phyloP scores from a whole-genome alignment of 2,888 invertebrate genomes.

The Petrophora chlorosata region DNA sequence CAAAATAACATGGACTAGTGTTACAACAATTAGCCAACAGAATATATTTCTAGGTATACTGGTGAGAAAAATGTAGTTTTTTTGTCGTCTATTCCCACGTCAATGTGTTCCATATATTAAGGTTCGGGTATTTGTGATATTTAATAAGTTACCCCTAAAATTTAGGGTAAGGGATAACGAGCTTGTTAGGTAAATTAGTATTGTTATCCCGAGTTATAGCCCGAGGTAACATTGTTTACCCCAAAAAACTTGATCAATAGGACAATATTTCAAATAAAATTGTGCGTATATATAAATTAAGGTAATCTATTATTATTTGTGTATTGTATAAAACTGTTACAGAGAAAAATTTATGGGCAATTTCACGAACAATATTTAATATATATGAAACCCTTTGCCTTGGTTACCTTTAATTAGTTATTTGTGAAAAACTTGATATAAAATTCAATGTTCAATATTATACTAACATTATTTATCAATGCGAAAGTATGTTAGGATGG shows the following conservation, averaged over 20 bases:
- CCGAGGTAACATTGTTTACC: neutral
- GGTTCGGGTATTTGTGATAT: neutral
- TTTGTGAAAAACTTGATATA: too few species aligned
- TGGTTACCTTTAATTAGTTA: too few species aligned
- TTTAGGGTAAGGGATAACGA: neutral
- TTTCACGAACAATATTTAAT: too few species aligned
- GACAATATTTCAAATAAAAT: too few species aligned
- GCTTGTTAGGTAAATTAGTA: slow-evolving; percentile 7
- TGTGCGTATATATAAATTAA: too few species aligned
- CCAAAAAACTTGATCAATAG: neutral
- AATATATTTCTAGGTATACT: neutral
- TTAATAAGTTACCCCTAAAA: slow-evolving; percentile 1
- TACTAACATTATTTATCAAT: too few species aligned
- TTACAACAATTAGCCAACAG: neutral
- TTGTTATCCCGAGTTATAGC: slow-evolving; percentile 5
- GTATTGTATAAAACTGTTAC: too few species aligned
- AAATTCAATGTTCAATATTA: too few species aligned
- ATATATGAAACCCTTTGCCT: too few species aligned
- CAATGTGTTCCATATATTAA: neutral
- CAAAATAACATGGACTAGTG: slow-evolving; percentile 8
- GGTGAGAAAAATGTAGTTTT: neutral
- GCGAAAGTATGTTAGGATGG: too few species aligned
- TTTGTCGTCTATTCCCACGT: neutral
- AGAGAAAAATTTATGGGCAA: too few species aligned
- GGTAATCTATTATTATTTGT: too few species aligned